A percentile compares a stretch with the other conserved stretches of the same genome.
phyloP scores from a whole-genome alignment of 1,140 invertebrate genomes.

The Physella acuta region DNA sequence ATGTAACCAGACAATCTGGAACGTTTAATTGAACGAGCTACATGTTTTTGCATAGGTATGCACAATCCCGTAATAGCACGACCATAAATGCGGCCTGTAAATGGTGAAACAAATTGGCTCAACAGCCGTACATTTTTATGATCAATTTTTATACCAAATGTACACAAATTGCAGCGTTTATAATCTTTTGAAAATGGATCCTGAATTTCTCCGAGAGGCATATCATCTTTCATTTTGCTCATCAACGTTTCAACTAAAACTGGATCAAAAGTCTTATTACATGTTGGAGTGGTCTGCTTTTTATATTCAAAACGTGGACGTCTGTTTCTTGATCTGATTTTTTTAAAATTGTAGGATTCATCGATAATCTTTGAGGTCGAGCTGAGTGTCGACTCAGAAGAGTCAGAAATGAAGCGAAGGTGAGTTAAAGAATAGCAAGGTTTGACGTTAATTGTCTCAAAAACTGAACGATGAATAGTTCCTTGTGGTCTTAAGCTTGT shows the following conservation, averaged over 20 bases:
- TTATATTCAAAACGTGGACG: too few relatives aligned
- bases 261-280: conserved; percentile 17
- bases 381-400: too few relatives aligned
- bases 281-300: background rate
- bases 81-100: conserved; percentile 87
- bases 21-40: conserved; percentile 38
- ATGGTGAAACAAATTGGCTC: conserved; percentile 93
- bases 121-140: conserved; percentile 88
- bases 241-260: conserved; percentile 24
- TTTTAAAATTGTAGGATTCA: too few relatives aligned
- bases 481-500: too few relatives aligned
- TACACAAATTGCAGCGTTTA: conserved; percentile 82
- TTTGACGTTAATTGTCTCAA: too few relatives aligned
- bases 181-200: conserved; percentile 79
- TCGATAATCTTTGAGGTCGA: too few relatives aligned
- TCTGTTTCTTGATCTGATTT: too few relatives aligned
- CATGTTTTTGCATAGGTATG: conserved; percentile 45
- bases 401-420: too few relatives aligned
- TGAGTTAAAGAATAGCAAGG: too few relatives aligned
- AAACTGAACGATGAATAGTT: too few relatives aligned
- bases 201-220: conserved; percentile 30
- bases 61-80: conserved; percentile 79
- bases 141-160: conserved; percentile 77
- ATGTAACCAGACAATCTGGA: conserved; percentile 44
- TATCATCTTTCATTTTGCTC: conserved; percentile 22